Evolutionary conservation across 2,888 invertebrate genomes (phyloP).

Genomic region (Heliconius charithonia): DNA sequence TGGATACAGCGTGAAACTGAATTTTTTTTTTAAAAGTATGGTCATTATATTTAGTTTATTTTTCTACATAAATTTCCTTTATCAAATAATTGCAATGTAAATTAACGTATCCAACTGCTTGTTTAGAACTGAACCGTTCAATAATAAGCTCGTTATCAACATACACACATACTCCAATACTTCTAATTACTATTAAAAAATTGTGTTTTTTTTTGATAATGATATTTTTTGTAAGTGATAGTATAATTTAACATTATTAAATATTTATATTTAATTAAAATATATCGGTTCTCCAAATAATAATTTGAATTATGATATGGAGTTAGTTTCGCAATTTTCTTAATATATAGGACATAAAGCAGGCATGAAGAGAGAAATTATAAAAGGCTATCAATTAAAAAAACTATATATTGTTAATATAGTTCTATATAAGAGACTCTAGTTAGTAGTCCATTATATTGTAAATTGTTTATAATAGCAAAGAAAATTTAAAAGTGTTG

Average conservation of each 20-base stretch:
- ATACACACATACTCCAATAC: neutral
- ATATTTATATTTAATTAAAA: neutral
- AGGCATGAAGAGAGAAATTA: neutral
- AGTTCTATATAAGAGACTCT: too few species aligned
- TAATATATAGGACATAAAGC: neutral
- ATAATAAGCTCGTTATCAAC: slow-evolving; percentile 17
- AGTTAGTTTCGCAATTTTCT: neutral
- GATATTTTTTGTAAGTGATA: neutral
- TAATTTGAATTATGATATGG: neutral
- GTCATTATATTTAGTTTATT: neutral
- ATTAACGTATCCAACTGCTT: slow-evolving; percentile 20
- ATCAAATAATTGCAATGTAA: slow-evolving; percentile 17
- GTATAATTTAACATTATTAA: neutral
- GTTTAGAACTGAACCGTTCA: neutral
- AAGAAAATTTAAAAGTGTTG: slow-evolving; percentile 8
- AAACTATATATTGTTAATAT: too few species aligned
- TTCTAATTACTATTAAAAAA: neutral
- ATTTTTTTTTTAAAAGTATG: neutral
- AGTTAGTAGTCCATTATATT: too few species aligned
- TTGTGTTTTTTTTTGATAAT: neutral
- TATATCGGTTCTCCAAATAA: neutral
- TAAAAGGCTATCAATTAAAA: too few species aligned
- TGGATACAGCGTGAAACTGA: too few species aligned
- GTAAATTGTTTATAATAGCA: too few species aligned
- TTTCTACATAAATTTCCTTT: neutral